phyloP scores from a whole-genome alignment of 2,888 invertebrate genomes.

The Caenorhabditis virilis region DNA sequence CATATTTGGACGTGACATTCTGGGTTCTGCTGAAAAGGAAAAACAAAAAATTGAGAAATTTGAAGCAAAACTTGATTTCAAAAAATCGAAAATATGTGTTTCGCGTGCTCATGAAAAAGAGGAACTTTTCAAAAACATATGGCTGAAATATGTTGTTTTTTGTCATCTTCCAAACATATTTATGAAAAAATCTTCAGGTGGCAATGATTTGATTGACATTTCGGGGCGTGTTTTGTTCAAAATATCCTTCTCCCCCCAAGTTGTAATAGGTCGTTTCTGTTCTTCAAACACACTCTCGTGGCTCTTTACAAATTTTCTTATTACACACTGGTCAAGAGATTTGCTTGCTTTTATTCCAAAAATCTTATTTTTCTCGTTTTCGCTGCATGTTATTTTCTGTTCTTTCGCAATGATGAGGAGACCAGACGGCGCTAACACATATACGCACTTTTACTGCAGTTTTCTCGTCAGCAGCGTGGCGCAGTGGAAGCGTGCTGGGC shows the following conservation, averaged over 20 bases:
- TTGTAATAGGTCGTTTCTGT: background rate
- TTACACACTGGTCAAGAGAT: background rate
- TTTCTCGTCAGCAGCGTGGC: slow-evolving; percentile 49
- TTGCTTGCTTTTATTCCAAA: too few relatives aligned
- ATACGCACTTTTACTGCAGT: background rate
- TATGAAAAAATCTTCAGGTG: too few relatives aligned
- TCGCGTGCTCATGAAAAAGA: background rate
- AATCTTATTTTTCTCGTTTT: too few relatives aligned
- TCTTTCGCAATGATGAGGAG: too few relatives aligned
- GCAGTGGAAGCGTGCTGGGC: slow-evolving; percentile 78
- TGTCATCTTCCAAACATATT: too few relatives aligned
- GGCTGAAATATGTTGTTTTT: too few relatives aligned
- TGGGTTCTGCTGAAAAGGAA: slow-evolving; percentile 22
- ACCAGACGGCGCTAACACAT: too few relatives aligned
- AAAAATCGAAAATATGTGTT: slow-evolving; percentile 2
- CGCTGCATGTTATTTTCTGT: too few relatives aligned
- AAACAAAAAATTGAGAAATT: slow-evolving; percentile 3
- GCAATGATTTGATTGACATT: too few relatives aligned
- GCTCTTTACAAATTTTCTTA: background rate
- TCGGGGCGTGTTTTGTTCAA: too few relatives aligned
- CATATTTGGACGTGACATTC: slow-evolving; percentile 53
- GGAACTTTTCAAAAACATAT: background rate
- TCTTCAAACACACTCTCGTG: background rate
- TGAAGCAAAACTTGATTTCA: background rate
- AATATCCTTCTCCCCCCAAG: background rate